A percentile compares a stretch with the other conserved stretches of the same genome.
These are phyloP conservation scores for Murina feae DNA, from an alignment of 2,113 vertebrate genomes.

Conservation along the genomic window DNA sequence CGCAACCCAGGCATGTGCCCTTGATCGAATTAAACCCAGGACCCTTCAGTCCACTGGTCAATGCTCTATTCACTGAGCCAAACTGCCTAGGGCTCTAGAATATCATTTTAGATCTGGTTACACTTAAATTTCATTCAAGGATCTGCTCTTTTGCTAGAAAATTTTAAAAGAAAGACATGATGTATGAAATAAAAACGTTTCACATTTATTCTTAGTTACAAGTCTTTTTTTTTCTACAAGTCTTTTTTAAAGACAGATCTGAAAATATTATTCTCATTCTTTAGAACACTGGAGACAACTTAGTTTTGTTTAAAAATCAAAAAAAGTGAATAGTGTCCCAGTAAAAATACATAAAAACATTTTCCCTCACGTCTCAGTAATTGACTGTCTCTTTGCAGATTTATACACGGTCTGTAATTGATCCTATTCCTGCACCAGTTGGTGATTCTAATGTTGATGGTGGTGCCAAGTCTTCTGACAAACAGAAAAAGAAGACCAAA, in stretches of 20 bases:
- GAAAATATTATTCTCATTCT: background rate
- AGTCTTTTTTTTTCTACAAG: background rate
- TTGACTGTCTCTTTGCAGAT: constrained; percentile 80
- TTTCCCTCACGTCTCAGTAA: constrained; percentile 4
- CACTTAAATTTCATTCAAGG: background rate
- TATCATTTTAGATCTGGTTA: background rate
- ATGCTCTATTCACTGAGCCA: no score
- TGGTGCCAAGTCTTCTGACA: constrained; percentile 87
- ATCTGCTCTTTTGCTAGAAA: background rate
- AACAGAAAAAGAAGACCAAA: constrained; percentile 96
- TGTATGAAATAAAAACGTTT: background rate
- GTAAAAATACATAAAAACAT: constrained; percentile 12
- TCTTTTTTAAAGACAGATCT: background rate
- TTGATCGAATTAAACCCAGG: no score
- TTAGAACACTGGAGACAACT: background rate
- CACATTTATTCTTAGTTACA: background rate
- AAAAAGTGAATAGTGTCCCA: background rate
- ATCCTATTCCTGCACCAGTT: constrained; percentile 90
- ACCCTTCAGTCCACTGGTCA: no score
- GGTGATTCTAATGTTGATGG: constrained; percentile 84
- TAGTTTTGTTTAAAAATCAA: background rate
- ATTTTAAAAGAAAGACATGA: background rate
- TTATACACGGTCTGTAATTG: constrained; percentile 95
- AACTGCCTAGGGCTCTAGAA: background rate
- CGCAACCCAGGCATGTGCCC: no score